Conservation (phyloP, 1,140 invertebrate genomes). For the Papilio dardanus region DNA sequence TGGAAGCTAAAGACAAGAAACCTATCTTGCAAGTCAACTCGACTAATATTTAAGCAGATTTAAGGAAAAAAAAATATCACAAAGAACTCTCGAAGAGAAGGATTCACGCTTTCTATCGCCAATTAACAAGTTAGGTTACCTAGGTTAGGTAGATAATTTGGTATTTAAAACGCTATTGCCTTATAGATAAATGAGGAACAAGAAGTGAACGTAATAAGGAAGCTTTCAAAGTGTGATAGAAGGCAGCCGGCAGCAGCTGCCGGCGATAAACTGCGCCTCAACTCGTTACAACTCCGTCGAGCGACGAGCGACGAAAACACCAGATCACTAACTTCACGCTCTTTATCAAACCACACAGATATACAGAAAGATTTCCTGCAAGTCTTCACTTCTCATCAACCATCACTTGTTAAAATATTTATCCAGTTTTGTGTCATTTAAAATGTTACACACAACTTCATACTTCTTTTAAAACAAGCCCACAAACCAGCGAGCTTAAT, state of each 20-base stretch:
- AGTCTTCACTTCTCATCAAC: too few species aligned
- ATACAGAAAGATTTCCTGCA: background rate
- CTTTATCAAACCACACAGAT: background rate
- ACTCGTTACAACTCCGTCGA: background rate
- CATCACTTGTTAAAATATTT: background rate
- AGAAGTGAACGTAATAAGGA: conserved; percentile 4
- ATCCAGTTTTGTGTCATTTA: too few species aligned
- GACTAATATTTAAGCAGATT: background rate
- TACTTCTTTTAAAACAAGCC: background rate
- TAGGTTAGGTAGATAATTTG: too few species aligned
- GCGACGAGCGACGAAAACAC: background rate
- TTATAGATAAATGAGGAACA: background rate
- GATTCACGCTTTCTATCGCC: too few species aligned
- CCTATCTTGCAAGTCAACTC: background rate
- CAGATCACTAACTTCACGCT: conserved; percentile 5
- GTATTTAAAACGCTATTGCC: background rate
- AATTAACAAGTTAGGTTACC: too few species aligned
- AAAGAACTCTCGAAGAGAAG: too few species aligned
- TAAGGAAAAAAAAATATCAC: too few species aligned
- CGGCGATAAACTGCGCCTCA: conserved; percentile 6
- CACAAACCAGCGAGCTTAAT: background rate
- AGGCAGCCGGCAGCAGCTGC: background rate
- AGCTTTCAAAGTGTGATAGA: conserved; percentile 18
- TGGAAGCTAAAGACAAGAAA: too few species aligned
- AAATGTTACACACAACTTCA: too few species aligned